Percentiles rank a stretch among this genome's conserved stretches.
Conservation (phyloP, 2,797 vertebrate genomes). For the Typhlichthys eigenmanni region DNA sequence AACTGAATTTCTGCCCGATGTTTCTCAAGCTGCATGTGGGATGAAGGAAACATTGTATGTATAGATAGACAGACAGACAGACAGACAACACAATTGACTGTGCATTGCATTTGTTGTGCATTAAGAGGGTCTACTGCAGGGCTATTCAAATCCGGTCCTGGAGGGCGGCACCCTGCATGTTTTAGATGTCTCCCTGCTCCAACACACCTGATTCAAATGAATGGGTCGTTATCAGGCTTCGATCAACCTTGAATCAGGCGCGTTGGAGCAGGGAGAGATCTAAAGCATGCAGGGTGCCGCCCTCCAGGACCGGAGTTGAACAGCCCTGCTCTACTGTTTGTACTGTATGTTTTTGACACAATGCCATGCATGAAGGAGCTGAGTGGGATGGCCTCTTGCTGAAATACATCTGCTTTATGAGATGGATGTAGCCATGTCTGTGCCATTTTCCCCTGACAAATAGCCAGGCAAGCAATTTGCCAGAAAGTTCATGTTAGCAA, state of each 20-base stretch:
- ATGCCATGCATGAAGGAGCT: slow-evolving; percentile 47
- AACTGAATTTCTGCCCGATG: slow-evolving; percentile 37
- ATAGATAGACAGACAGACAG: slow-evolving; percentile 11
- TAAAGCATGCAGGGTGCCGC: no score
- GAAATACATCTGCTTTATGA: slow-evolving; percentile 55
- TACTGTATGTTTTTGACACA: slow-evolving; percentile 38
- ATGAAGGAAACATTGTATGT: slow-evolving; percentile 20
- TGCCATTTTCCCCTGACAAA: slow-evolving; percentile 53
- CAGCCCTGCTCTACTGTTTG: no score
- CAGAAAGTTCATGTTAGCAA: slow-evolving; percentile 58
- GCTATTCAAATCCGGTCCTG: no score
- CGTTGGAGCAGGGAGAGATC: no score
- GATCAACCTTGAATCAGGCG: no score
- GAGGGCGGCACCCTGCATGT: no score
- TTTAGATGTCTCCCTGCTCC: no score
- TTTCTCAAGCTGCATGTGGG: slow-evolving; percentile 18
- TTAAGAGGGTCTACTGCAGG: no score
- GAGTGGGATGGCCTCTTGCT: slow-evolving; percentile 38
- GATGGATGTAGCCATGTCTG: slow-evolving; percentile 45
- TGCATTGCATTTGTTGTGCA: slow-evolving; percentile 3
- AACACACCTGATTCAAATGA: no score
- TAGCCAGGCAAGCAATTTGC: slow-evolving; percentile 31
- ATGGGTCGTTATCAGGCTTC: no score
- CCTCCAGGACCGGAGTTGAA: no score
- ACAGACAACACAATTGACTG: slow-evolving; percentile 30